phyloP scores from a whole-genome alignment of 2,113 vertebrate genomes.

The Taurulus bubalis region DNA sequence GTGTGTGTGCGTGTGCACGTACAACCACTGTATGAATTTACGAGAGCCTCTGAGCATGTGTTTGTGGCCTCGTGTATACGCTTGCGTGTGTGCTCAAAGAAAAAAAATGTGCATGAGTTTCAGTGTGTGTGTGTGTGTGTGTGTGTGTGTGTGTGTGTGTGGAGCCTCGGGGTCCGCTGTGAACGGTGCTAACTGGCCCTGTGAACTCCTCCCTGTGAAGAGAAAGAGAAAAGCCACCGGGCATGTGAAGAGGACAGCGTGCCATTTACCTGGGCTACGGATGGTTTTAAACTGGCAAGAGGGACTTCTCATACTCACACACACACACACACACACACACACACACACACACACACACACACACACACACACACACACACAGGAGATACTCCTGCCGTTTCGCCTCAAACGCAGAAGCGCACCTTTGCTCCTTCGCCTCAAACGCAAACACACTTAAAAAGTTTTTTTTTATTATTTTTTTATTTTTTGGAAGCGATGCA shows the following conservation, averaged over 20 bases:
- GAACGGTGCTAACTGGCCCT: conserved; percentile 81
- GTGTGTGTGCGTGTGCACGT: conserved; percentile 23
- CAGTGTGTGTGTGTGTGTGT: conserved; percentile 32
- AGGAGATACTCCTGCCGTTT: conserved; percentile 69
- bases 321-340: conserved; percentile 31
- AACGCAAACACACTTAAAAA: conserved; percentile 84
- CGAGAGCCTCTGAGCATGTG: conserved; percentile 44
- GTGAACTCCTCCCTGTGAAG: conserved; percentile 81
- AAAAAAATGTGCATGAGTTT: neutral
- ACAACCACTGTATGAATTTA: conserved; percentile 69
- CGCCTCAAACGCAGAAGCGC: conserved; percentile 79
- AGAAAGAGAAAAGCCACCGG: conserved; percentile 79
- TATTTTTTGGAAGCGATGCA: conserved; percentile 82
- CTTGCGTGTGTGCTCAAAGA: conserved; percentile 17
- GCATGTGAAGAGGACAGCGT: conserved; percentile 83
- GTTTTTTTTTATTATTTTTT: conserved; percentile 64
- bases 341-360: conserved; percentile 37
- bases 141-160: conserved; percentile 39
- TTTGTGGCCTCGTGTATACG: conserved; percentile 40
- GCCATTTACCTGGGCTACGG: conserved; percentile 84
- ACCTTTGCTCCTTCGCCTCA: conserved; percentile 81
- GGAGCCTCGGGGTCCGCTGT: conserved; percentile 69
- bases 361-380: conserved; percentile 43
- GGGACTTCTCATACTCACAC: conserved; percentile 48
- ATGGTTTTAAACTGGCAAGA: conserved; percentile 78